phyloP scores from a whole-genome alignment of 2,113 vertebrate species.

The Tragelaphus scriptus region DNA sequence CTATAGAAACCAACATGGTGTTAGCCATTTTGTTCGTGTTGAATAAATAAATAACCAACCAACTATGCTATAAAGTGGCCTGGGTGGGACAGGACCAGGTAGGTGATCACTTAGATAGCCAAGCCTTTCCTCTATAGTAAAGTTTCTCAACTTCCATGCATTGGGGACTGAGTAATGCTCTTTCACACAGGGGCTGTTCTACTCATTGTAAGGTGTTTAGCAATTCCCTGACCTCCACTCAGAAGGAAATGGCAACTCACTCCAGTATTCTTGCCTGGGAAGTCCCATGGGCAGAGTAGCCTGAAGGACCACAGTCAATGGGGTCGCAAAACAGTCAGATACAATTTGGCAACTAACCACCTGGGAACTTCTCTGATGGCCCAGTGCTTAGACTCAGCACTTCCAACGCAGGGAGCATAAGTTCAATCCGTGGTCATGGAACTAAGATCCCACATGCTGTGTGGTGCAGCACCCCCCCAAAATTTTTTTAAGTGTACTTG shows the following conservation, averaged over 20 bases:
- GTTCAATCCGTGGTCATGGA: not conserved
- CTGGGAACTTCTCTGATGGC: not conserved
- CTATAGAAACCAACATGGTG: not conserved
- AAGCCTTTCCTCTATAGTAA: not conserved
- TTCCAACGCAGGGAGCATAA: not conserved
- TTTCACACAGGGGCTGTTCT: not conserved
- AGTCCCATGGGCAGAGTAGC: not conserved
- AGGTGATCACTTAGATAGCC: fast-evolving
- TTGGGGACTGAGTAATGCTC: not conserved
- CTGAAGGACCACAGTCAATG: fast-evolving
- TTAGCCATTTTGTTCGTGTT: not conserved
- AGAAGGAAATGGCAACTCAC: not conserved
- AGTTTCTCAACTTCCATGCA: not conserved
- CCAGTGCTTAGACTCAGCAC: not conserved
- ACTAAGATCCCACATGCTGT: not conserved
- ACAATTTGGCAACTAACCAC: not conserved
- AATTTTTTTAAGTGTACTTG: not conserved
- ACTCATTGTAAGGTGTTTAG: too few species aligned
- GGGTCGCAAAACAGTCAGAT: not conserved
- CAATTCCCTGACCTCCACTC: not conserved
- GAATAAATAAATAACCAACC: not conserved
- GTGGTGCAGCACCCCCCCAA: fast-evolving
- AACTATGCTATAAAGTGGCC: not conserved
- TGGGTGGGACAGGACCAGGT: not conserved
- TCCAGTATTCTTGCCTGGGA: not conserved